A percentile compares a stretch with the other conserved stretches of the same genome.
Conservation (phyloP, 2,888 invertebrate species). For the Tinea semifulvella region DNA sequence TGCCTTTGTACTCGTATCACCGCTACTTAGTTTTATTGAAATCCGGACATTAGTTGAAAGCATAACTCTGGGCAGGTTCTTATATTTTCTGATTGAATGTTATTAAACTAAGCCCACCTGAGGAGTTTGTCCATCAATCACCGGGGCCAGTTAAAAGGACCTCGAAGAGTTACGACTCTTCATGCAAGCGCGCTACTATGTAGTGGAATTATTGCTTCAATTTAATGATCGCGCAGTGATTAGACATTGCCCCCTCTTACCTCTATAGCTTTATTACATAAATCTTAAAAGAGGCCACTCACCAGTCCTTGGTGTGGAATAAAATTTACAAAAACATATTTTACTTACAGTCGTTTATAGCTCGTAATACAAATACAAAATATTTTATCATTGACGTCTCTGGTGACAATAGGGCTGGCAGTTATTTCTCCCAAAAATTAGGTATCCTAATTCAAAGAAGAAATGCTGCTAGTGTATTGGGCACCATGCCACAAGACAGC, state of each 20-base stretch:
- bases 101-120: conserved; percentile 56
- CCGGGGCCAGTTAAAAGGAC: conserved; percentile 45
- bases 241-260: conserved; percentile 47
- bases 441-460: too few species aligned
- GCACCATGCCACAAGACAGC: too few species aligned
- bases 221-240: conserved; percentile 57
- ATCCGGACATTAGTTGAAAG: conserved; percentile 5
- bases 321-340: too few species aligned
- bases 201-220: conserved; percentile 55
- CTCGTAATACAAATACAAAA: too few species aligned
- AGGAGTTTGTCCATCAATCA: conserved; percentile 59
- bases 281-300: conserved; percentile 32
- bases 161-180: conserved; percentile 57
- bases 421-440: too few species aligned
- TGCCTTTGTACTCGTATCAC: too few species aligned
- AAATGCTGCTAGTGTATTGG: too few species aligned
- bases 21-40: conserved; percentile 10
- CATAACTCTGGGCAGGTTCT: conserved; percentile 10
- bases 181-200: conserved; percentile 57
- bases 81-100: conserved; percentile 21
- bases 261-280: conserved; percentile 52
- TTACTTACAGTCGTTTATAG: too few species aligned
- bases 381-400: too few species aligned
- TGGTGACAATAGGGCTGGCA: too few species aligned
- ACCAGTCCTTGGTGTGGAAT: too few species aligned